Base-by-base conservation (phyloP, 1,140 invertebrate species). In the Gonioctena quinquepunctata region DNA sequence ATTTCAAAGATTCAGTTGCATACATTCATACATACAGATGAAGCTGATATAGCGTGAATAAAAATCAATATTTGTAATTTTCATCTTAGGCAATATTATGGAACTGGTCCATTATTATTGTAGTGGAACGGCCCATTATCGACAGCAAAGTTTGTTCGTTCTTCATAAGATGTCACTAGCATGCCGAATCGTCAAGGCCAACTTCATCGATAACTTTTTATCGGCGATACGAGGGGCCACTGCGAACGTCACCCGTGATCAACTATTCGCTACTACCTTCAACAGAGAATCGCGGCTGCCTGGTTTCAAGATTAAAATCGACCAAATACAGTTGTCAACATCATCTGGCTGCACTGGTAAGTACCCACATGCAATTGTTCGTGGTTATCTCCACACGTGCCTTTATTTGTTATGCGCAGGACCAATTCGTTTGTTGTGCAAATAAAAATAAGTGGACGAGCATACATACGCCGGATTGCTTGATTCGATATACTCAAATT, bases 311-410 rank as follows among this genome's bases (percentile, higher is more conserved):
- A 74, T 72, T 70, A 52, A 69, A 76, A 76, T 76, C 70, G 72
- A 76, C 75, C 70, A 74, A 72, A 70, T 67, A 72, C 28, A 70
- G 71, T 76, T 74, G 72, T 72, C 72, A 74, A 76, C 72, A 72
- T 69, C 70, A 57, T 65, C 65, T 50, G 49, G 64, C 33, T 68
- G 57, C 69, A 70, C 74, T 69, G 72, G 75, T 76, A 76, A 74
- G 75, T 76, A 72, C 69, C 75, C 72, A 70, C 72, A 74, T 76
- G 70, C 66, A 70, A 71, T 72, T 71, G 66, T 72, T 73, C 69
- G 50, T 54, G 63, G 48, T 69, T 70, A 65, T 70, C 64, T 69
- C 60, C 72, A 74, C 75, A 76, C 75, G 73, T 74, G 74, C 71
- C 67, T 66, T 56, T 52, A 62, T 66, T 68, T 74, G 68, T 68